A percentile compares a stretch with the other conserved stretches of the same genome.
Evolutionary conservation across 2,797 vertebrate genomes (phyloP).

Genomic region (Cyprinodon diabolis): DNA sequence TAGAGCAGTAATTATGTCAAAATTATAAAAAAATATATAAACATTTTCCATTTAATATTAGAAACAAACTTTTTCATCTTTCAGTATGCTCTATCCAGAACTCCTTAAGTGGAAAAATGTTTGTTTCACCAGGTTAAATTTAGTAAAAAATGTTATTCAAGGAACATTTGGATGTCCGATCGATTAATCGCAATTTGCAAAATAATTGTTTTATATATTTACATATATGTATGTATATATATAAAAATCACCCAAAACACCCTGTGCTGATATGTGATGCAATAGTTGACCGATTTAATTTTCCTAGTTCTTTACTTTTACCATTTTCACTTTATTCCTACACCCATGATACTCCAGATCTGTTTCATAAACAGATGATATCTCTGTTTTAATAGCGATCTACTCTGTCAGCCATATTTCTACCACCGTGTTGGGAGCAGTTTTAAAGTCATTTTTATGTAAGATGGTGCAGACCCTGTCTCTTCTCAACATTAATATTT

Average conservation of each 20-base stretch:
- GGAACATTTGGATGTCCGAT: too few relatives aligned
- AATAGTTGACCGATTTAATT: conserved; percentile 7
- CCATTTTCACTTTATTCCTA: neutral
- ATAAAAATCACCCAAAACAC: neutral
- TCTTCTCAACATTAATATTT: conserved; percentile 71
- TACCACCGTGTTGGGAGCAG: conserved; percentile 12
- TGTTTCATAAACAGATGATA: conserved; percentile 9
- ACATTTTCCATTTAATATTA: too few relatives aligned
- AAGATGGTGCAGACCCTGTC: conserved; percentile 45
- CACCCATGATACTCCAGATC: neutral
- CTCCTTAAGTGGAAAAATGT: too few relatives aligned
- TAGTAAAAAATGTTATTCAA: too few relatives aligned
- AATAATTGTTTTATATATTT: neutral
- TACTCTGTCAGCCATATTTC: conserved; percentile 16
- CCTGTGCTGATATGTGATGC: neutral
- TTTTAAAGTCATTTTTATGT: conserved; percentile 37
- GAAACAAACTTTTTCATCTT: too few relatives aligned
- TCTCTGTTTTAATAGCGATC: neutral
- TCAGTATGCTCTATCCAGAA: too few relatives aligned
- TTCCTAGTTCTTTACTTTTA: neutral
- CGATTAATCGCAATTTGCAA: too few relatives aligned
- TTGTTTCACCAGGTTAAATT: too few relatives aligned
- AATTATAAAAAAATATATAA: too few relatives aligned
- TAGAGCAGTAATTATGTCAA: too few relatives aligned
- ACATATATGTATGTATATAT: too few relatives aligned